Base-by-base conservation (phyloP, 1,140 invertebrate genomes). In the Orchestia grillus region DNA sequence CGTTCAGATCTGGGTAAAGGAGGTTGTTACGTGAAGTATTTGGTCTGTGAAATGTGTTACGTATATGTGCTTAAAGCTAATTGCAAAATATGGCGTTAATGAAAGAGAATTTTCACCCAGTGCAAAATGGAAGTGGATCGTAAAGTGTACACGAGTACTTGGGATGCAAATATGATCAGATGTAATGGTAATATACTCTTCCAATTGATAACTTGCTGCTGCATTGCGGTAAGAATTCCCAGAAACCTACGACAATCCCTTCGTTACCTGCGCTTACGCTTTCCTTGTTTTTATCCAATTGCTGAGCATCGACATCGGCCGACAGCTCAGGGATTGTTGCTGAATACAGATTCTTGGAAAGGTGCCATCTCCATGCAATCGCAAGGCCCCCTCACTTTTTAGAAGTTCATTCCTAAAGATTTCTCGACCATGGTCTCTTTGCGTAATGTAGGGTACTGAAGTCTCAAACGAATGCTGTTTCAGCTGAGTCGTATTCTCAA, bases 341-440 rank as follows among this genome's bases (percentile, higher is more conserved):
- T 42, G 88, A 90, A 90, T 90, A 90, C 4, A 90, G 8, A 90
- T 90, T 90, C 88, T 90, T 42, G 88, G 43, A 90, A 44, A 41
- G 88, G 11, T 90, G 88, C 6, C 88, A 90, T 44, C 41, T 90
- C n/a, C 88, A 90, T 90, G 88, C 88, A 42, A 43, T 42, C n/a
- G 41, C 88, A 90, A 23, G 88, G 4, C 11, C 88, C 23, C 43
- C 43, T 44, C 11, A 90, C 88, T 90, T 90, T 77, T 77, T 77
- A 36, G 62, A 77, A 77, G 15, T 36, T 77, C 36, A 77, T 77
- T 23, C 28, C 28, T 77, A 15, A 77, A 36, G 62, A 77, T 77
- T 77, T 77, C 11, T 36, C 11, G 62, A 28, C 62, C 62, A 28
- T 36, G 15, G 11, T 8, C 11, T 8, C 62, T 77, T 77, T 1